phyloP scores from a whole-genome alignment of 2,113 vertebrate species.

The Eretmochelys imbricata region DNA sequence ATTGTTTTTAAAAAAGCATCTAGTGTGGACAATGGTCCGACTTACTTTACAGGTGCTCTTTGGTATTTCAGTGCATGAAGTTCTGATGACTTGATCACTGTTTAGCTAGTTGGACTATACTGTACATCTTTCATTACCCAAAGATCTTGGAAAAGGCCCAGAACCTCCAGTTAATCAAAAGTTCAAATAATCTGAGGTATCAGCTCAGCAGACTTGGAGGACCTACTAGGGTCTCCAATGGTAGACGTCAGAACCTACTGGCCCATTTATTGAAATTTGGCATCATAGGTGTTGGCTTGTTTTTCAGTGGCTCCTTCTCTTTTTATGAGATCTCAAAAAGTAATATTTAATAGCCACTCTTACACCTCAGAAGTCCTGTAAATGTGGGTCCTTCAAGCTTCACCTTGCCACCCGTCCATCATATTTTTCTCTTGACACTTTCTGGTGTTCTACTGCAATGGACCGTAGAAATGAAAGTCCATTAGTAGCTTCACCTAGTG shows the following conservation, averaged over 20 bases:
- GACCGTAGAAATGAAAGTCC: neutral
- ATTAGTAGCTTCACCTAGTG: neutral
- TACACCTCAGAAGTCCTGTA: neutral
- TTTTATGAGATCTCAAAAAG: neutral
- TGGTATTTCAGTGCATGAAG: neutral
- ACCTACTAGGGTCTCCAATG: no score
- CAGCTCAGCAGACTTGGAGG: no score
- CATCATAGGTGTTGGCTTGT: neutral
- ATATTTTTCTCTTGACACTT: neutral
- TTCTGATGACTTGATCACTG: neutral
- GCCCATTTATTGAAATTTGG: no score
- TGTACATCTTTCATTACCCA: neutral
- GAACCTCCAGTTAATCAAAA: neutral
- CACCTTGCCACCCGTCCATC: neutral
- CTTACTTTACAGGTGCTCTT: neutral
- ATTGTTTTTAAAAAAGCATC: neutral
- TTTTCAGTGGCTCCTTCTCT: neutral
- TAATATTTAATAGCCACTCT: neutral
- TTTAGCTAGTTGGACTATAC: neutral
- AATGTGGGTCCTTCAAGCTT: neutral
- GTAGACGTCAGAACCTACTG: no score
- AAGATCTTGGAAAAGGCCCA: neutral
- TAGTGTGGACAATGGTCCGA: neutral
- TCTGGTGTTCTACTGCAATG: neutral
- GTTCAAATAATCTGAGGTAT: no score